Base-by-base conservation (phyloP, 2,797 vertebrate genomes). In the Acanthornis magna region DNA sequence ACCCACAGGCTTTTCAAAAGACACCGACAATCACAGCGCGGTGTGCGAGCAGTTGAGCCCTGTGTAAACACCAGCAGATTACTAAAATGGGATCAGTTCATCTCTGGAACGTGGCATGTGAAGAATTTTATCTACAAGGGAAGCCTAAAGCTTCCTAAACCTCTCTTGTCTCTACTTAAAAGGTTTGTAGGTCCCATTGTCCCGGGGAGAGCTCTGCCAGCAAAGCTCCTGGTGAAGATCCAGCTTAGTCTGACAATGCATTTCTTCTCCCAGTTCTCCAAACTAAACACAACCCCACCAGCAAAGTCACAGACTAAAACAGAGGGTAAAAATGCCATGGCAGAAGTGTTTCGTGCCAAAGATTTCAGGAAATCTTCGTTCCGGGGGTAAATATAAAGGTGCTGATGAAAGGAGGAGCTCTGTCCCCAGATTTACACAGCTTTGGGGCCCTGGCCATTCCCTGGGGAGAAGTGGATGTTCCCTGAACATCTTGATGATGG, bases 31-130 rank as follows among this genome's bases (percentile, higher is more conserved):
- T 83, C 78, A 53, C 34, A 68, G 19, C 0, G 45, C 32, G 54
- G 75, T 4, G 75, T 47, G 54, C 4, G 62, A 95, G 91, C 54
- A 18, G 21, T 16, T 83, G 84, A 95, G 84, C 79, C 42, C 51
- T 65, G n/a, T n/a, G 87, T 60, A 93, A 96, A 96, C 89, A 92
- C 16, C 85, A 68, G 84, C 75, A 95, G 82, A 87, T 62, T 60
- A 78, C 72, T 55, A 3, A 89, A 3, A 89, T 10, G 22, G 75
- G 81, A 94, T 89, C 68, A 43, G 66, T 22, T 88, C 71, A 81
- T 70, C 91, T 75, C 57, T 45, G n/a, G 18, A 83, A 85, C 22
- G 7, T 11, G 71, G 63, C 47, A 67, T 1, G 47, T 13, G 43
- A 81, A 58, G 74, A 54, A 87, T 89, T 92, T 90, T 67, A 60